Evolutionary conservation across 23 tunicate genomes (phyloP).

Genomic region (Trididemnum miniatum): DNA sequence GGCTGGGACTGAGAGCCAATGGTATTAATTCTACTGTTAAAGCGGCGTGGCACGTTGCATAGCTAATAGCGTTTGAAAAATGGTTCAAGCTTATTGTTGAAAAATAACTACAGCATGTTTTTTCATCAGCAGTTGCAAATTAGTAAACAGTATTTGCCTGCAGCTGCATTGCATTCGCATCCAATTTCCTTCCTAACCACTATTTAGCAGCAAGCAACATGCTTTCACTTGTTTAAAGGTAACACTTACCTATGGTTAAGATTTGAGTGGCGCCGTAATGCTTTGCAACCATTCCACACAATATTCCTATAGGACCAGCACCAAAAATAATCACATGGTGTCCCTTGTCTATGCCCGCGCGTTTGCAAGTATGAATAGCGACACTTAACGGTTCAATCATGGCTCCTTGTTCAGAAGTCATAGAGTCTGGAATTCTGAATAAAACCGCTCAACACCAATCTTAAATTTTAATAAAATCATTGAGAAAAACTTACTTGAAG

Average conservation of each 20-base stretch:
- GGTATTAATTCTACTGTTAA: no score
- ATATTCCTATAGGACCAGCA: constrained; percentile 90
- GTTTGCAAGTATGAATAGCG: constrained; percentile 86
- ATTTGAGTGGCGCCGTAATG: constrained; percentile 68
- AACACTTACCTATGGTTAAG: constrained; percentile 56
- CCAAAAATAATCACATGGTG: constrained; percentile 82
- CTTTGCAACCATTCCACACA: constrained; percentile 93
- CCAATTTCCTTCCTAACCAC: no score
- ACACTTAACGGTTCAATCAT: constrained; percentile 97
- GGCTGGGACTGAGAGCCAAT: no score
- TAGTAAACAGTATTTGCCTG: no score
- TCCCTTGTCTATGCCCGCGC: constrained; percentile 52
- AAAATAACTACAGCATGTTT: no score
- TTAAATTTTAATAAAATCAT: neutral
- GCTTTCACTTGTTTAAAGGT: no score
- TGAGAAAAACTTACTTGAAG: constrained; percentile 56
- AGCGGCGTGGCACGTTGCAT: no score
- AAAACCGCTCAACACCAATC: neutral
- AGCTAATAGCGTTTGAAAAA: no score
- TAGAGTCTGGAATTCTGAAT: constrained; percentile 56
- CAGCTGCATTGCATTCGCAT: no score
- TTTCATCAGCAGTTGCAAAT: no score
- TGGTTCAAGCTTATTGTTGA: no score
- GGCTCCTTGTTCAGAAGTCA: constrained; percentile 83
- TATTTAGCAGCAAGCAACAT: no score